These are phyloP conservation scores for Paramormyrops hopkinsi DNA, from an alignment of 2,797 vertebrate genomes.

Conservation along the genomic window DNA sequence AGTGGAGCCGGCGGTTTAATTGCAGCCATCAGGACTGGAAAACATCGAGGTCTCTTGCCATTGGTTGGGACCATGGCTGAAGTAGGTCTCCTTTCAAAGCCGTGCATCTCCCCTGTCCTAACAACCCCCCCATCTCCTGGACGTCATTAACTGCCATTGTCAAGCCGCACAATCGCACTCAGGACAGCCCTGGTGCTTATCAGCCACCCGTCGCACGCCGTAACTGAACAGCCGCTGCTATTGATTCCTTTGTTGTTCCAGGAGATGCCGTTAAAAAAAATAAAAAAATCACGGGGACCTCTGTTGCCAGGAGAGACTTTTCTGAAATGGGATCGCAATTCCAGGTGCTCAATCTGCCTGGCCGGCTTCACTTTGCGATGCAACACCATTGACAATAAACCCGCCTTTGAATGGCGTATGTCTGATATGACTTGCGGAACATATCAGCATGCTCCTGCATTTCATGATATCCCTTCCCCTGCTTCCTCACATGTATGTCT, in stretches of 20 bases:
- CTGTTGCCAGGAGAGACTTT: constrained; percentile 36
- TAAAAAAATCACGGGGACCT: constrained; percentile 25
- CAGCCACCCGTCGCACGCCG: constrained; percentile 38
- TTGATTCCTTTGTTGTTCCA: constrained; percentile 59
- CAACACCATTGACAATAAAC: constrained; percentile 9
- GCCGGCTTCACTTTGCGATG: constrained; percentile 16
- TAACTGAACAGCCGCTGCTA: constrained; percentile 36
- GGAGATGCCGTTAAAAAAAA: constrained; percentile 40
- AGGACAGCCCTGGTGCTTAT: constrained; percentile 49
- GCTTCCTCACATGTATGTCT: background rate
- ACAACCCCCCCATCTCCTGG: constrained; percentile 32
- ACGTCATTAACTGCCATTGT: constrained; percentile 63
- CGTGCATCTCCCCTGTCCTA: background rate
- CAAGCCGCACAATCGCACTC: constrained; percentile 54
- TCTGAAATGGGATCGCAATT: background rate
- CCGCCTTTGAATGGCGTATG: background rate
- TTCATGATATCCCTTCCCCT: background rate
- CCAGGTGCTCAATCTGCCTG: background rate
- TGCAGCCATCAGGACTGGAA: constrained; percentile 41
- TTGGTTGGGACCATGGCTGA: constrained; percentile 46
- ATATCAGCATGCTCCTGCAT: background rate
- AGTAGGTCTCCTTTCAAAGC: constrained; percentile 43
- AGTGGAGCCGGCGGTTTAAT: constrained; percentile 56
- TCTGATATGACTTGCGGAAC: background rate
- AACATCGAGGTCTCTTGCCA: constrained; percentile 38